Percentiles rank a stretch among this genome's conserved stretches.
These are phyloP conservation scores for Gymnosoma rotundatum DNA, from an alignment of 2,888 invertebrate species.

Conservation along the genomic window DNA sequence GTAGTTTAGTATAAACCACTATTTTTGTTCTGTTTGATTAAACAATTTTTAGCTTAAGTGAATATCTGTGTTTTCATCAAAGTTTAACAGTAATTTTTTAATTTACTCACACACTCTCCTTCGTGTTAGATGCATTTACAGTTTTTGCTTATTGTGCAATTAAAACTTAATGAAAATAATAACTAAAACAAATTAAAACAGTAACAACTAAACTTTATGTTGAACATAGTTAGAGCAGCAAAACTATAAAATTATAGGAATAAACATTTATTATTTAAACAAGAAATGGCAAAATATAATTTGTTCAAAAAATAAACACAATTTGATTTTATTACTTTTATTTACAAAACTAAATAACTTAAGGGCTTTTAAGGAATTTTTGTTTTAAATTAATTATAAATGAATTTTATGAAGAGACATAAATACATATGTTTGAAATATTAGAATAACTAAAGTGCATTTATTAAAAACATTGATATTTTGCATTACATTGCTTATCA, in stretches of 20 bases:
- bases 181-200: constrained; percentile 49
- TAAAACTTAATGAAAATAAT: constrained; percentile 24
- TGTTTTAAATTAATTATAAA: constrained; percentile 22
- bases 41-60: constrained; percentile 2
- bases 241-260: constrained; percentile 36
- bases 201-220: constrained; percentile 9
- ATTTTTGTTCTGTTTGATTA: neutral
- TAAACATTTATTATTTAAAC: constrained; percentile 29
- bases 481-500: too few species aligned
- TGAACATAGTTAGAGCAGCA: constrained; percentile 25
- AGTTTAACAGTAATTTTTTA: neutral
- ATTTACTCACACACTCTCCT: neutral
- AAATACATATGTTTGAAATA: too few species aligned
- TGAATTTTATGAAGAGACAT: neutral
- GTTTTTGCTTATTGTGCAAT: constrained; percentile 46
- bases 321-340: constrained; percentile 4
- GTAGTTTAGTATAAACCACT: neutral
- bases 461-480: too few species aligned
- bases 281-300: neutral
- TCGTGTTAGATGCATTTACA: constrained; percentile 25
- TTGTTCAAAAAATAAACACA: constrained; percentile 16
- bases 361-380: constrained; percentile 3
- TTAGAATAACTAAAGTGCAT: too few species aligned
- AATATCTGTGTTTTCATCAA: constrained; percentile 10
- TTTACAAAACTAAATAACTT: neutral